Percentiles rank a stretch among this genome's conserved stretches.
Conservation (phyloP, 2,797 vertebrate species). For the Nannoperca australis region DNA sequence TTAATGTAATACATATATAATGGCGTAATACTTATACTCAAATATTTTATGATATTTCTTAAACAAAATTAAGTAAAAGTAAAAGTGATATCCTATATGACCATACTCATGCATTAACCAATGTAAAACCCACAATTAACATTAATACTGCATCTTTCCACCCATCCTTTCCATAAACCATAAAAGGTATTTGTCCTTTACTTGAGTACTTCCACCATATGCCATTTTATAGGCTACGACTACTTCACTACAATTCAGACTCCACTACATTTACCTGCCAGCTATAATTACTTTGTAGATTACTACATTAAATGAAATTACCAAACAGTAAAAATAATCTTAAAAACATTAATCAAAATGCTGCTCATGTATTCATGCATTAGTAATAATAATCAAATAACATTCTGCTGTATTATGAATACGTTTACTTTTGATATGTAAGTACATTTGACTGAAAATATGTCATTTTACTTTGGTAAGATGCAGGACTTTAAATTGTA, state of each 20-base stretch:
- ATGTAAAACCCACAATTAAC: background rate
- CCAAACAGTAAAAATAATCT: background rate
- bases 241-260: background rate
- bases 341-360: background rate
- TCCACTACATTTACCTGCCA: background rate
- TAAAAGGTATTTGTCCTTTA: background rate
- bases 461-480: background rate
- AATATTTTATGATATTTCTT: background rate
- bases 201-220: background rate
- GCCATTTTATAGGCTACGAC: background rate
- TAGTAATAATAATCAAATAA: background rate
- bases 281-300: background rate
- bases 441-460: background rate
- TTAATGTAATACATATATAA: background rate
- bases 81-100: background rate
- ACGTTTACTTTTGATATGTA: no score
- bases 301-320: background rate
- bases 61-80: background rate
- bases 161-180: no score
- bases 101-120: background rate
- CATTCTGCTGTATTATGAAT: no score
- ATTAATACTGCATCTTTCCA: background rate
- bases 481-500: background rate
- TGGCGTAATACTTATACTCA: background rate
- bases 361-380: background rate